Conservation (phyloP, 2,797 vertebrate species). For the Poeciliopsis turneri region DNA sequence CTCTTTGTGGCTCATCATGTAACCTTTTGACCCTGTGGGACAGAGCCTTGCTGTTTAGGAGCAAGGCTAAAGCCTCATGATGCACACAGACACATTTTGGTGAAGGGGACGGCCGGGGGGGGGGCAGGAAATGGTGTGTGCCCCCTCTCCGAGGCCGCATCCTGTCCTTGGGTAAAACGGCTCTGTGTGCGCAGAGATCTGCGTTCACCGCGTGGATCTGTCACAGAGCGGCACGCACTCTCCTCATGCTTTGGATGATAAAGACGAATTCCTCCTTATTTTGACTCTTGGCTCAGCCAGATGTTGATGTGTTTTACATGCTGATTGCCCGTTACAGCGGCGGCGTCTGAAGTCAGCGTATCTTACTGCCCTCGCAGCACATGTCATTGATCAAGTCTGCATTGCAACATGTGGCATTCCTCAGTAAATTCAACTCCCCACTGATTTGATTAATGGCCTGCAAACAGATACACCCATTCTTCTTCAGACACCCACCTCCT, state of each 20-base stretch:
- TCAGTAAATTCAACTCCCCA: constrained; percentile 63
- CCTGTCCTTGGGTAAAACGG: constrained; percentile 71
- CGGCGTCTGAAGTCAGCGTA: constrained; percentile 25
- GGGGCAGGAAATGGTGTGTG: constrained; percentile 73
- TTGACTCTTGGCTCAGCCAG: neutral
- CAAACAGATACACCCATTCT: constrained; percentile 67
- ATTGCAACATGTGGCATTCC: constrained; percentile 72
- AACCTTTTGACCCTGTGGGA: constrained; percentile 68
- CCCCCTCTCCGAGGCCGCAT: constrained; percentile 71
- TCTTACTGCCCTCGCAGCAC: constrained; percentile 50
- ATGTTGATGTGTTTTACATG: constrained; percentile 8
- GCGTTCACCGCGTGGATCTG: constrained; percentile 32
- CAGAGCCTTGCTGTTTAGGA: constrained; percentile 65
- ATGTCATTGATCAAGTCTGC: constrained; percentile 68
- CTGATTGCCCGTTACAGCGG: constrained; percentile 21
- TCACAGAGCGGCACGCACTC: constrained; percentile 9
- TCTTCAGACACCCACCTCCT: constrained; percentile 46
- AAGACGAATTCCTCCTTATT: constrained; percentile 8
- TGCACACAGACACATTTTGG: constrained; percentile 50
- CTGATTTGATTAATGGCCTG: constrained; percentile 69
- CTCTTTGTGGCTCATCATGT: constrained; percentile 67
- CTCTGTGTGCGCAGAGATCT: constrained; percentile 67
- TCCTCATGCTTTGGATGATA: neutral
- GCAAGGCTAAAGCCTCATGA: constrained; percentile 56
- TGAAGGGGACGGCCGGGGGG: constrained; percentile 69